Conservation (phyloP, 2,113 vertebrate genomes). For the Microcebus tavaratra region DNA sequence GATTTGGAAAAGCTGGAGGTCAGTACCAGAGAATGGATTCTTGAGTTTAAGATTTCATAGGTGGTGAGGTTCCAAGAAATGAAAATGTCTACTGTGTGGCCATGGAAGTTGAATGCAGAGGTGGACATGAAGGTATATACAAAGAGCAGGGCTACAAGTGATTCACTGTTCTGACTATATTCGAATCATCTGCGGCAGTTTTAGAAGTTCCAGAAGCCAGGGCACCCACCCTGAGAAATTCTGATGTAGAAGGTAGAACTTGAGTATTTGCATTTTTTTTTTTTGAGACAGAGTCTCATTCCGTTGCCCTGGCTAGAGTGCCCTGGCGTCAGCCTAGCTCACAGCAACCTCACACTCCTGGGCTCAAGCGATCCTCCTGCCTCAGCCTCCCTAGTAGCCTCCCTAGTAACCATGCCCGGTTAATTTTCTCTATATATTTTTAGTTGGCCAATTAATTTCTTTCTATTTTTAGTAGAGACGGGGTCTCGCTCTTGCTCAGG, state of each 20-base stretch:
- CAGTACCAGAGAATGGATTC: background rate
- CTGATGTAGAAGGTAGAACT: background rate
- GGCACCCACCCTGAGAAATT: background rate
- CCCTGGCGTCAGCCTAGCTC: too few species aligned
- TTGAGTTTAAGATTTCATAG: constrained; percentile 3
- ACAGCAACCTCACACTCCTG: too few species aligned
- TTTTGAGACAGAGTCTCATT: too few species aligned
- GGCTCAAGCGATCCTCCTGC: too few species aligned
- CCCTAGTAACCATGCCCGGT: too few species aligned
- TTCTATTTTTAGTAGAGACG: too few species aligned
- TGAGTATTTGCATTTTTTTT: background rate
- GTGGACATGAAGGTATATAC: background rate
- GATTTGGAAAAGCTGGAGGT: background rate
- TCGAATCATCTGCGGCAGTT: background rate
- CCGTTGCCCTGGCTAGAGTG: too few species aligned
- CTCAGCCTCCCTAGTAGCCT: too few species aligned
- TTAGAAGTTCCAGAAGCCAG: background rate
- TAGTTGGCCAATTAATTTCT: too few species aligned
- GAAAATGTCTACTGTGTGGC: background rate
- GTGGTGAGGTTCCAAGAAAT: background rate
- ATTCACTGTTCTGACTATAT: background rate
- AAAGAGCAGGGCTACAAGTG: background rate
- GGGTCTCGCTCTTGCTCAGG: too few species aligned
- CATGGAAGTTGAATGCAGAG: background rate
- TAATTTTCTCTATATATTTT: too few species aligned